Base-by-base conservation (phyloP, 2,797 vertebrate genomes). In the Triplophysa yarkandensis region DNA sequence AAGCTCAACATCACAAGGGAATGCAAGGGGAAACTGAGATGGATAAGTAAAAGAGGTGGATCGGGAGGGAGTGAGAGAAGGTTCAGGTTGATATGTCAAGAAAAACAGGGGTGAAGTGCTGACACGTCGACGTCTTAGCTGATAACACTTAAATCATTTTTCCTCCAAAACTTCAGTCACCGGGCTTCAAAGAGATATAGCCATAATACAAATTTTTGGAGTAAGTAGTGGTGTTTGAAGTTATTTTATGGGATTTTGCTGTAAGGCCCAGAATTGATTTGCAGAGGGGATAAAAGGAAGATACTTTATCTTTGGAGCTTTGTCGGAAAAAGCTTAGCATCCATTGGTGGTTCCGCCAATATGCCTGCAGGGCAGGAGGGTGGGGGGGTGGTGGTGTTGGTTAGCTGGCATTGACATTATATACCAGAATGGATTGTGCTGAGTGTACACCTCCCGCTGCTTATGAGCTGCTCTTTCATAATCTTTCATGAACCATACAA, bases 161-260 rank as follows among this genome's bases (percentile, higher is more conserved):
- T 96, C 94, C 95, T 96, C 94, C 95, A 84, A 96, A 98, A 98
- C 95, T 98, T 98, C 96, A 97, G 94, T 95, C 94, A 93, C 93
- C 93, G 89, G 87, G 92, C 92, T 98, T 99, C 96, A 99, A 98
- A 99, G 97, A 93, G 89, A 94, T 95, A 96, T 96, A 95, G 96
- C 95, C 95, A 96, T 98, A 97, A 98, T 98, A 98, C 97, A 98
- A 96, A 98, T 98, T 99, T 99, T 96, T 92, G 94, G 95, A 97
- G 95, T 98, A 98, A 98, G 96, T 97, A 98, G 93, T 90, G 68
- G 91, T 94, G 96, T 98, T 99, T 98, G 97, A 99, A 98, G 96
- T 97, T 96, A 96, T 95, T 98, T 99, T 98, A 99, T 98, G 97
- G 97, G 96, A 99, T 98, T 99, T 98, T 92, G 97, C 96, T 98